These are phyloP conservation scores for Ranitomeya imitator DNA, from an alignment of 2,113 vertebrate genomes.

Conservation along the genomic window DNA sequence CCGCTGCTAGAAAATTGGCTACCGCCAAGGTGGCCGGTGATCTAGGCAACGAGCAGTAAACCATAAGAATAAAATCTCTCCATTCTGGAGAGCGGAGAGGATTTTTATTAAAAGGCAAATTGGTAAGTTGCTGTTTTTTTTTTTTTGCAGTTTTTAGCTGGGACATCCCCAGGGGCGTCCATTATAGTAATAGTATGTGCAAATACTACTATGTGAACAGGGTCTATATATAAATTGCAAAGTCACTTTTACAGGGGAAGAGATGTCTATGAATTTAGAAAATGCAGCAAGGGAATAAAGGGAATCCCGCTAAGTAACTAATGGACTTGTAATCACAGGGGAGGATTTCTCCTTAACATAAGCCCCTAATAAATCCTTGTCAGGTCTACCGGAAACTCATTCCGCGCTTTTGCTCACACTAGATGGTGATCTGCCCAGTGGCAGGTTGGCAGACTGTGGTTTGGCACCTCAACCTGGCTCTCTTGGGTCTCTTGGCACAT, in stretches of 20 bases:
- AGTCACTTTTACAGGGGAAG: background rate
- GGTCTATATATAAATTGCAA: too few relatives aligned
- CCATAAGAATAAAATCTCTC: too few relatives aligned
- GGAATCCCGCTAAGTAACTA: constrained; percentile 32
- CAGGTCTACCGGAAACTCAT: constrained; percentile 30
- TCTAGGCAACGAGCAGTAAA: too few relatives aligned
- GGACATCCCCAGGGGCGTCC: too few relatives aligned
- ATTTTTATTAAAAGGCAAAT: too few relatives aligned
- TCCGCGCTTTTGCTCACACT: background rate
- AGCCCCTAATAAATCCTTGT: constrained; percentile 48
- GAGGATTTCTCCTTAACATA: constrained; percentile 40
- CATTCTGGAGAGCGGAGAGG: too few relatives aligned
- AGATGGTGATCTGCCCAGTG: constrained; percentile 17
- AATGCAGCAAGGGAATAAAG: constrained; percentile 1
- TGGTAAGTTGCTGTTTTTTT: too few relatives aligned
- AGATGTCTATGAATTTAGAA: background rate
- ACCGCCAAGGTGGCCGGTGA: too few relatives aligned
- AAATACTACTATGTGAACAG: too few relatives aligned
- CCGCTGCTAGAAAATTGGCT: too few relatives aligned
- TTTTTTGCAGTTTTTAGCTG: too few relatives aligned
- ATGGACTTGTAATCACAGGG: constrained; percentile 45
- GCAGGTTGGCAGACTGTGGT: constrained; percentile 32
- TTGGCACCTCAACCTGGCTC: constrained; percentile 7
- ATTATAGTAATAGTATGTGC: too few relatives aligned
- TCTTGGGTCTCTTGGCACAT: constrained; percentile 15